Evolutionary conservation across 2,797 vertebrate genomes (phyloP).

Genomic region (Gouania willdenowi): DNA sequence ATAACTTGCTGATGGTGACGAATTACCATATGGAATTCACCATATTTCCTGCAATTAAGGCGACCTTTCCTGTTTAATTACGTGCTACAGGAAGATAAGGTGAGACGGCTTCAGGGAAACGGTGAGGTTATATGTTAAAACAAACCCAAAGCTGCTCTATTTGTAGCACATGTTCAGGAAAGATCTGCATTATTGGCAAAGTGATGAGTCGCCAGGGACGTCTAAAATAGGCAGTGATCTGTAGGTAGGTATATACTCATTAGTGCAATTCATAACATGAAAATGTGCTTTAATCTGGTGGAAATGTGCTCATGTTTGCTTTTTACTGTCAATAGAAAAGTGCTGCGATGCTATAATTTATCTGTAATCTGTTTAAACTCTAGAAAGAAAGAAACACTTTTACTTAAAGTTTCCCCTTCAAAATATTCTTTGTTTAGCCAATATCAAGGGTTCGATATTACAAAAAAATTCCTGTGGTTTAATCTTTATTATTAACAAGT

Average conservation of each 20-base stretch:
- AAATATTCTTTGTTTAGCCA: too few relatives aligned
- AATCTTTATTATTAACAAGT: too few relatives aligned
- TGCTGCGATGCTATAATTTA: too few relatives aligned
- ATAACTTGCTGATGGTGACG: constrained; percentile 49
- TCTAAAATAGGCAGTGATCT: constrained; percentile 13
- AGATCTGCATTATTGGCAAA: constrained; percentile 21
- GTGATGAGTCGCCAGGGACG: constrained; percentile 9
- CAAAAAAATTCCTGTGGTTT: too few relatives aligned
- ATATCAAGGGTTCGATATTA: too few relatives aligned
- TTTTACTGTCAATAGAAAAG: too few relatives aligned
- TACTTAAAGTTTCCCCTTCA: too few relatives aligned
- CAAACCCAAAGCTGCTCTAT: constrained; percentile 32
- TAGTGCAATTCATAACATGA: constrained; percentile 18
- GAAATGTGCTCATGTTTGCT: too few relatives aligned
- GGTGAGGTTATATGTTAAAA: constrained; percentile 13
- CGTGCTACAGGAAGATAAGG: constrained; percentile 26
- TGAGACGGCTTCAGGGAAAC: constrained; percentile 27
- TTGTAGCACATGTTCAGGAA: constrained; percentile 17
- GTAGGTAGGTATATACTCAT: constrained; percentile 23
- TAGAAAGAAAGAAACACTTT: too few relatives aligned
- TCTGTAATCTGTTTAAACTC: too few relatives aligned
- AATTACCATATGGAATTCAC: constrained; percentile 51
- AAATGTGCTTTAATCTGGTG: constrained; percentile 13
- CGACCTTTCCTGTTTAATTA: constrained; percentile 55
- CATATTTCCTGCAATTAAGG: constrained; percentile 56